Percentiles rank a stretch among this genome's conserved stretches.
Evolutionary conservation across 2,888 invertebrate genomes (phyloP).

Genomic region (Tineola bisselliella): DNA sequence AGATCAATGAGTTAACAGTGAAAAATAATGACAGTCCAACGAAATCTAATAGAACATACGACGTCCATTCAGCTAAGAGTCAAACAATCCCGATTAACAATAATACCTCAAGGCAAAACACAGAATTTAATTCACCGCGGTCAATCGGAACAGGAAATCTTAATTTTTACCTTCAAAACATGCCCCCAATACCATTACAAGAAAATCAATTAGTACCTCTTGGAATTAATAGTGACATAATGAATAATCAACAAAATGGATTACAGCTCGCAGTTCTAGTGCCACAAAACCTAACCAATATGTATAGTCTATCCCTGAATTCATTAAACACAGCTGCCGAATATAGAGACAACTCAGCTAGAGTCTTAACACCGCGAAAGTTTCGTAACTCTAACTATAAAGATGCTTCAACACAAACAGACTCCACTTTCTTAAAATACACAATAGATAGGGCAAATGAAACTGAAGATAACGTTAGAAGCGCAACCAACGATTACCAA

Average conservation of each 20-base stretch:
- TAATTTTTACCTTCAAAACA: slow-evolving; percentile 54
- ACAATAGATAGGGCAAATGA: slow-evolving; percentile 40
- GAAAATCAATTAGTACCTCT: slow-evolving; percentile 59
- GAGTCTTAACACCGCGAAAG: slow-evolving; percentile 55
- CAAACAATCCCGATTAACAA: slow-evolving; percentile 36
- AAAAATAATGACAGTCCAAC: slow-evolving; percentile 39
- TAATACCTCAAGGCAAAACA: slow-evolving; percentile 44
- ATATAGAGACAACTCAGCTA: slow-evolving; percentile 26
- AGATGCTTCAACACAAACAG: slow-evolving; percentile 78
- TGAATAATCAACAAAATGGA: slow-evolving; percentile 52
- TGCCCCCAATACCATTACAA: slow-evolving; percentile 46
- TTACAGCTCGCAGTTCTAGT: slow-evolving; percentile 71
- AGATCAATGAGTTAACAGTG: slow-evolving; percentile 7
- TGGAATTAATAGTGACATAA: slow-evolving; percentile 46
- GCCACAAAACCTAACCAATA: slow-evolving; percentile 53
- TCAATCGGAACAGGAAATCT: slow-evolving; percentile 49
- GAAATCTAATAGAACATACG: slow-evolving; percentile 52
- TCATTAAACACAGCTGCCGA: slow-evolving; percentile 44
- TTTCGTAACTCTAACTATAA: slow-evolving; percentile 55
- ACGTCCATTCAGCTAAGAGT: slow-evolving; percentile 50
- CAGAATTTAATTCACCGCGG: slow-evolving; percentile 53
- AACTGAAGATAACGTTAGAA: slow-evolving; percentile 42
- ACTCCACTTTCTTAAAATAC: slow-evolving; percentile 36
- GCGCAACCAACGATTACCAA: slow-evolving; percentile 62
- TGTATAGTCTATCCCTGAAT: slow-evolving; percentile 55